A percentile compares a stretch with the other conserved stretches of the same genome.
Evolutionary conservation across 2,797 vertebrate genomes (phyloP).

Genomic region (Hoplostethus atlanticus): DNA sequence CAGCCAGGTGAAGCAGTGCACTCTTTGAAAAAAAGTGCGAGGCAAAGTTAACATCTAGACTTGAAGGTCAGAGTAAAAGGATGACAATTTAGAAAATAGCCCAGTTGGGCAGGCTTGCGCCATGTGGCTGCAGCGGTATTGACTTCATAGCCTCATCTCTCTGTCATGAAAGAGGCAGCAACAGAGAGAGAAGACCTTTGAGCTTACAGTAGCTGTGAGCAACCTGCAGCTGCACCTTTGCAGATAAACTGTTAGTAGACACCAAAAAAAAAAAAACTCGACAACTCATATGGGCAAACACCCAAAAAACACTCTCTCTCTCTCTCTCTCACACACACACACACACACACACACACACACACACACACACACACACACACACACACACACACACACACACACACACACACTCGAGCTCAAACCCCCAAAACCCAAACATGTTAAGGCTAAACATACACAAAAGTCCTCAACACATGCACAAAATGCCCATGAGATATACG

Average conservation of each 20-base stretch:
- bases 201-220: constrained; percentile 59
- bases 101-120: constrained; percentile 29
- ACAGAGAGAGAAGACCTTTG: constrained; percentile 49
- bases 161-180: constrained; percentile 61
- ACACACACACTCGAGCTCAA: constrained; percentile 9
- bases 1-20: constrained; percentile 33
- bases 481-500: constrained; percentile 65
- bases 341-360: constrained; percentile 1
- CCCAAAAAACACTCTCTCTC: constrained; percentile 5
- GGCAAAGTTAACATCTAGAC: constrained; percentile 44
- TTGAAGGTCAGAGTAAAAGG: constrained; percentile 37
- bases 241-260: constrained; percentile 74
- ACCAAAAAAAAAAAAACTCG: constrained; percentile 39
- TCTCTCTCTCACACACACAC: background rate
- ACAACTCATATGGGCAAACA: constrained; percentile 40
- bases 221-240: constrained; percentile 76
- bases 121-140: constrained; percentile 40
- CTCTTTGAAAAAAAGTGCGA: background rate
- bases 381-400: constrained; percentile 1
- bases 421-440: constrained; percentile 34
- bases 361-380: background rate
- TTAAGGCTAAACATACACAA: constrained; percentile 46
- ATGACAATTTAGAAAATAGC: constrained; percentile 14
- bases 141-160: constrained; percentile 53
- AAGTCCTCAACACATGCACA: constrained; percentile 38